Base-by-base conservation (phyloP, 2,888 invertebrate species). In the Nebria brevicollis region DNA sequence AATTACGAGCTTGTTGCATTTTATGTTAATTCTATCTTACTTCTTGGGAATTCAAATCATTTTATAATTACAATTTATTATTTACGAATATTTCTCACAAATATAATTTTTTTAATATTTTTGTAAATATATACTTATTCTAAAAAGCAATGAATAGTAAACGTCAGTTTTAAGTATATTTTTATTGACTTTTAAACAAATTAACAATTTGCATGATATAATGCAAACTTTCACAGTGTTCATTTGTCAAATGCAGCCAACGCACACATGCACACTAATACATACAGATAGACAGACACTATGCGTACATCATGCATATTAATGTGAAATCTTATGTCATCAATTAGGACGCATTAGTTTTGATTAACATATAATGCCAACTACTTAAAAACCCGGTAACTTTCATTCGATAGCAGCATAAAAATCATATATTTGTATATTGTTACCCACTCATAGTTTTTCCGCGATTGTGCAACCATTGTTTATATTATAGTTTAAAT, bases 291-390 rank as follows among this genome's bases (percentile, higher is more conserved):
- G 3, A 20, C 70, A 26, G 7, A 15, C 34, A 70, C 6, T 13
- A 15, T 70, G 66, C 15, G 41, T 54, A 75, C 79, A 74, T 13
- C 68, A 82, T 83, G 82, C 81, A 82, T 83, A 83, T 83, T 84
- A 84, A 84, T 84, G 83, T 83, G 68, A 81, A 82, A 82, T 82
- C 82, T 82, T 83, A 83, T 83, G 82, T 80, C 82, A 82, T 83
- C 82, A 83, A 84, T 84, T 84, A 83, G 82, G 81, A 82, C 81
- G 82, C 83, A 83, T 83, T 82, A 83, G 75, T 70, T 80, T 80
- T 80, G 80, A 80, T 80, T 80, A 80, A 75, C 80, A 80, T 80
- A 75, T 80, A 75, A 80, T 75, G 75, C 68, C 75, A 80, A 80
- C 80, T 80, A 75, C 80, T 80, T 80, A 41, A 66, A 70, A 25